Base-by-base conservation (phyloP, 2,888 invertebrate species). In the Caenorhabditis imperialis region DNA sequence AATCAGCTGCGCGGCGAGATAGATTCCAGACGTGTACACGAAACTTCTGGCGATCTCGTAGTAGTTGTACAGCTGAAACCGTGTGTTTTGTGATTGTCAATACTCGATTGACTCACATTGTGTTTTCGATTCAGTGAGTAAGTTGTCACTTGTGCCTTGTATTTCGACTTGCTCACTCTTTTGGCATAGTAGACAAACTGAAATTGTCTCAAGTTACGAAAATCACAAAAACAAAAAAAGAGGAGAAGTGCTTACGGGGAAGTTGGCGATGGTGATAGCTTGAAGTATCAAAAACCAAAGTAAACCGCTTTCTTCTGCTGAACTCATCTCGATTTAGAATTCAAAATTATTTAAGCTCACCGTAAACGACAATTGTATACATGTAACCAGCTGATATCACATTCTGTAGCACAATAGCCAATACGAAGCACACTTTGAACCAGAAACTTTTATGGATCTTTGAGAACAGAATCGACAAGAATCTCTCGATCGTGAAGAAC, bases 41-140 rank as follows among this genome's bases (percentile, higher is more conserved):
- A 67, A 67, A 25, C 67, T 51, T 18, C 67, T 47, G 7, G 67
- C 67, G 16, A 67, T 67, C 18, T 67, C 67, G 20, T 67, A 67
- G 1, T 48, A 57, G 48, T 67, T 67, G 30, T 67, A 67, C 3
- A 67, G 44, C 67, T 67, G 57, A 35, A 67, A 57, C 30, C 25
- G n/a, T 1, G 2, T 18, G 22, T 22, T 23, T 30, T 18, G 20
- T 33, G 8, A 16, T 12, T 8, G 7, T 16, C 12, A 22, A 22
- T 45, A 23, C 8, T 14, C n/a, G 1, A 42, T 3, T 57, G 40
- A 57, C 67, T 57, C 57, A 67, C 67, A 37, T 57, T 57, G 23
- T 67, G 67, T 35, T 67, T 67, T 23, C 67, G 42, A 30, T 51
- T 67, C 44, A 67, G 22, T 12, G 67, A 67, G 18, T 67, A 67